phyloP scores from a whole-genome alignment of 2,797 vertebrate species.

The Lepus oiostolus region DNA sequence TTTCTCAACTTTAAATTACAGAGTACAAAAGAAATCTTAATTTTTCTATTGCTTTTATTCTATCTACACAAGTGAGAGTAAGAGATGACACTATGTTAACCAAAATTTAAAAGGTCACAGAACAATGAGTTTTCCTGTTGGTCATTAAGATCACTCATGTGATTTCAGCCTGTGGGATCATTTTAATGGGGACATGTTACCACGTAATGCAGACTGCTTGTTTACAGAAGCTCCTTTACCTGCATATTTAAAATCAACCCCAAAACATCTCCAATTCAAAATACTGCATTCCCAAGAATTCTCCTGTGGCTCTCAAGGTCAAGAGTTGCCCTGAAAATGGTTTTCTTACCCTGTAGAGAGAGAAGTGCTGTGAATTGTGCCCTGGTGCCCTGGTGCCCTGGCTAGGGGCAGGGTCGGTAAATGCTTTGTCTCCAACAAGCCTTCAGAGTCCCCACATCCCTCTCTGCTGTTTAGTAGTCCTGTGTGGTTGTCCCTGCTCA shows the following conservation, averaged over 20 bases:
- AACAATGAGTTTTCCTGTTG: background rate
- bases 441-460: background rate
- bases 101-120: conserved; percentile 39
- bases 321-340: conserved; percentile 25
- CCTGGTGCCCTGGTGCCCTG: background rate
- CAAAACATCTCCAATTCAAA: conserved; percentile 13
- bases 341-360: background rate
- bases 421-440: background rate
- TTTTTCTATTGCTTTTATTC: background rate
- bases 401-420: background rate
- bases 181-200: background rate
- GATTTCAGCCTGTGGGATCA: background rate
- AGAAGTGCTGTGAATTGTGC: background rate
- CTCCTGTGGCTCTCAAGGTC: background rate
- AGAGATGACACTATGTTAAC: conserved; percentile 29
- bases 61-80: background rate
- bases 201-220: background rate
- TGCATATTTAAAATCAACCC: conserved; percentile 2
- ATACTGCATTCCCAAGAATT: background rate
- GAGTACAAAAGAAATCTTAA: conserved; percentile 8
- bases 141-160: background rate
- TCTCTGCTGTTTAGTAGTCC: conserved; percentile 55
- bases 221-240: background rate
- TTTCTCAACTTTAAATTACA: conserved; percentile 13
- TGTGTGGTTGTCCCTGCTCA: conserved; percentile 51